phyloP scores from a whole-genome alignment of 2,113 vertebrate genomes.

The Lota lota region DNA sequence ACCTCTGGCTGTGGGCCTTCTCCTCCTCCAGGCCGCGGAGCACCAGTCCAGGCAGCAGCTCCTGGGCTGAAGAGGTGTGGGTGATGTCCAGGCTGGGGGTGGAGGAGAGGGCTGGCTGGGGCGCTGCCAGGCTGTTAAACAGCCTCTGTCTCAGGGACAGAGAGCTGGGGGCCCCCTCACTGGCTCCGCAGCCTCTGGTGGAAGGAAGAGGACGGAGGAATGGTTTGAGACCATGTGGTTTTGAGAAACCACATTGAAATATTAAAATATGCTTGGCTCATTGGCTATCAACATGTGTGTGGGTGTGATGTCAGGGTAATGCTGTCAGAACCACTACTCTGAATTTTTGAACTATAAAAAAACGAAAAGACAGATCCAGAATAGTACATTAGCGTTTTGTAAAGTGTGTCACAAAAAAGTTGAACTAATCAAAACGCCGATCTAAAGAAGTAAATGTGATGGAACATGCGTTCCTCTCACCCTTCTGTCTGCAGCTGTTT shows the following conservation, averaged over 20 bases:
- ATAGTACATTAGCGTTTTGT: not conserved
- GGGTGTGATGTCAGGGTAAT: not conserved
- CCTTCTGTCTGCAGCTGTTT: constrained; percentile 47
- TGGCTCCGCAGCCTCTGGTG: constrained; percentile 22
- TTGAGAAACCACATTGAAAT: not conserved
- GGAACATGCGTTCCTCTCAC: constrained; percentile 39
- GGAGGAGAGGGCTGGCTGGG: not conserved
- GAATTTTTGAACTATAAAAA: not conserved
- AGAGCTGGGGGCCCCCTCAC: not conserved
- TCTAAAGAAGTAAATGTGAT: not conserved
- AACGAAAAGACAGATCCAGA: constrained; percentile 35
- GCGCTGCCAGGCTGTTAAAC: constrained; percentile 47
- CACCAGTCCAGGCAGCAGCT: constrained; percentile 72
- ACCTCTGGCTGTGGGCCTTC: constrained; percentile 76
- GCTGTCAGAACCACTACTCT: not conserved
- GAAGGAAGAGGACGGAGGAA: not conserved
- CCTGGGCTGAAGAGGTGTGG: constrained; percentile 55
- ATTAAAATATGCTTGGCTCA: too few relatives aligned
- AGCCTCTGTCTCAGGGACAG: constrained; percentile 49
- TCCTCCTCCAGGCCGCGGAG: constrained; percentile 75
- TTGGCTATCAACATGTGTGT: too few relatives aligned
- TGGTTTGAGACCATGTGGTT: not conserved
- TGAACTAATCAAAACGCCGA: not conserved
- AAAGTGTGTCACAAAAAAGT: not conserved
- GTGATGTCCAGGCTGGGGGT: constrained; percentile 54